phyloP scores from a whole-genome alignment of 1,140 invertebrate species.

The Scaptodrosophila lebanonensis region DNA sequence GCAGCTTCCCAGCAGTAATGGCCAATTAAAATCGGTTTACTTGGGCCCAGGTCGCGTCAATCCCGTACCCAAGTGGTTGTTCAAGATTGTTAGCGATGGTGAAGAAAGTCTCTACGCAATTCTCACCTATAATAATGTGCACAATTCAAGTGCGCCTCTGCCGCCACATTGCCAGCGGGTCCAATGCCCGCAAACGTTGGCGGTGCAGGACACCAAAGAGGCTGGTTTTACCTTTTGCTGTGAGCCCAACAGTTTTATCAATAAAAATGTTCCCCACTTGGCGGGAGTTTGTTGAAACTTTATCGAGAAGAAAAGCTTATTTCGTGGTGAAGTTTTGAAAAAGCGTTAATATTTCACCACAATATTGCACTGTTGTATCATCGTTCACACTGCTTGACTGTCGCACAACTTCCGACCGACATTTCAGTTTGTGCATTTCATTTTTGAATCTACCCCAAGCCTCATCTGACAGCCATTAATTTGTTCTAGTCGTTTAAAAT shows the following conservation, averaged over 20 bases:
- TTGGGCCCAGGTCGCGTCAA: neutral
- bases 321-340: too few relatives aligned
- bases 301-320: constrained; percentile 1
- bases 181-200: neutral
- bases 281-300: constrained; percentile 13
- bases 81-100: constrained; percentile 25
- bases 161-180: neutral
- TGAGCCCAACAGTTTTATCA: constrained; percentile 12
- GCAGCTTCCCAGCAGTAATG: neutral
- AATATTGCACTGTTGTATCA: too few relatives aligned
- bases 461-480: too few relatives aligned
- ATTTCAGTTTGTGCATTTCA: too few relatives aligned
- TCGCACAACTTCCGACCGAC: too few relatives aligned
- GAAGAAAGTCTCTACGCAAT: constrained; percentile 2
- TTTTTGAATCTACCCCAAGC: too few relatives aligned
- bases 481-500: too few relatives aligned
- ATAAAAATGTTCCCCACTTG: constrained; percentile 4
- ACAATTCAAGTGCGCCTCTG: neutral
- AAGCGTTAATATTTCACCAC: too few relatives aligned
- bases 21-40: constrained; percentile 1
- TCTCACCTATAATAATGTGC: constrained; percentile 27
- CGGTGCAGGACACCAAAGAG: neutral
- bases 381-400: too few relatives aligned
- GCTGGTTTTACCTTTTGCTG: constrained; percentile 27
- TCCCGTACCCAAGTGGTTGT: constrained; percentile 34